A percentile compares a stretch with the other conserved stretches of the same genome.
Conservation (phyloP, 2,113 vertebrate genomes). For the Myiopsitta monachus region DNA sequence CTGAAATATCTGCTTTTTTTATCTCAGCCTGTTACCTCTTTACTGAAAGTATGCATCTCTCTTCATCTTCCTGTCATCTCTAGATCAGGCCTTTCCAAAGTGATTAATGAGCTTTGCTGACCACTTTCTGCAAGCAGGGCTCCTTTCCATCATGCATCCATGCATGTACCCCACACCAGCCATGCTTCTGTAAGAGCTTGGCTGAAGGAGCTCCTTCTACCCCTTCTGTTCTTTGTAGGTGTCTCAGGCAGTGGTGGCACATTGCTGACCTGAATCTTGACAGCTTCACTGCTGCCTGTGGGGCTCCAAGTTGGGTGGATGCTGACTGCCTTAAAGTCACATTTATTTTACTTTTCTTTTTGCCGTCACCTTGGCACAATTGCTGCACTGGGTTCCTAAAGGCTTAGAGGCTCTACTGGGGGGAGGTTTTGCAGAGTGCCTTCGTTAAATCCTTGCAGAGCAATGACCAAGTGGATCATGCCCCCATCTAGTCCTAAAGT, state of each 20-base stretch:
- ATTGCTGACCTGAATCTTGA: background rate
- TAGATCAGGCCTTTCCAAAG: background rate
- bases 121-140: background rate
- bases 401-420: background rate
- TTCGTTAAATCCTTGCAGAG: background rate
- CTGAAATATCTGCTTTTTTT: background rate
- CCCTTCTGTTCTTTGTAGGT: background rate
- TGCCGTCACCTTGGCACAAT: background rate
- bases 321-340: background rate
- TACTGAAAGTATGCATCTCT: background rate
- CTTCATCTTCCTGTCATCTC: conserved; percentile 50
- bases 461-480: background rate
- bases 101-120: conserved; percentile 24
- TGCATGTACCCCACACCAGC: background rate
- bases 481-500: background rate
- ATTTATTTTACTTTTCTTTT: background rate
- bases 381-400: background rate
- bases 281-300: background rate
- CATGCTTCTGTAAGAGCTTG: background rate
- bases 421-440: background rate
- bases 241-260: background rate
- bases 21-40: background rate
- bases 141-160: background rate
- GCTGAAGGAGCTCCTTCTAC: background rate
- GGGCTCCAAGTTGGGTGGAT: background rate